Evolutionary conservation across 2,797 vertebrate species (phyloP).

Genomic region (Rallus crepitans): DNA sequence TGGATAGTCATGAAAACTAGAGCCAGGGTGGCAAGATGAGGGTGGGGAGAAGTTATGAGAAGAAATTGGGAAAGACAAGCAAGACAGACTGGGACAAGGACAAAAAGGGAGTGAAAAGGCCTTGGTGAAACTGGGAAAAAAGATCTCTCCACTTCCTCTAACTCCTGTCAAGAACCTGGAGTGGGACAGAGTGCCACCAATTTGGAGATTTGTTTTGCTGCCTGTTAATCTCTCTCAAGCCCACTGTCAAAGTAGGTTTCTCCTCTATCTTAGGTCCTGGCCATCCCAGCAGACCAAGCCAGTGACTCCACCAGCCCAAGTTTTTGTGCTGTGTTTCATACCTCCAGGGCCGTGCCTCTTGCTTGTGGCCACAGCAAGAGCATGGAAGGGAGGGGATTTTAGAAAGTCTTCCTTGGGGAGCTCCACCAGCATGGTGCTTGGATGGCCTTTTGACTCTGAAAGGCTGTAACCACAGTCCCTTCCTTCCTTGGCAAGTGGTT

Average conservation of each 20-base stretch:
- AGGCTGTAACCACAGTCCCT: neutral
- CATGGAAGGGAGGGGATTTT: neutral
- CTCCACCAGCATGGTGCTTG: neutral
- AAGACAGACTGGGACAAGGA: neutral
- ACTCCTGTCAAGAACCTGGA: neutral
- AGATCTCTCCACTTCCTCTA: neutral
- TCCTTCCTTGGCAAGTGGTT: neutral
- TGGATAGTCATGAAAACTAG: neutral
- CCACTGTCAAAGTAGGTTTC: neutral
- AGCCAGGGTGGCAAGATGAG: neutral
- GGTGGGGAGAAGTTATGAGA: neutral
- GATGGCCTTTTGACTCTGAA: neutral
- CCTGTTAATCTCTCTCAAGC: neutral
- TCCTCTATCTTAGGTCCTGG: neutral
- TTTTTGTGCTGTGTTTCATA: neutral
- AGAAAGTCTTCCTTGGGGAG: neutral
- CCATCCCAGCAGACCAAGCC: fast-evolving
- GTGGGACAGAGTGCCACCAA: neutral
- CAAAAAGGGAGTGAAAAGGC: neutral
- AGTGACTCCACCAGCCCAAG: neutral
- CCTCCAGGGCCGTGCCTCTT: neutral
- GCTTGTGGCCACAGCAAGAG: neutral
- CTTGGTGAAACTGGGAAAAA: neutral
- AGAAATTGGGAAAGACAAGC: neutral
- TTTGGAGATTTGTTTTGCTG: neutral